Conservation (phyloP, 2,113 vertebrate genomes). For the Cnemophilus loriae region DNA sequence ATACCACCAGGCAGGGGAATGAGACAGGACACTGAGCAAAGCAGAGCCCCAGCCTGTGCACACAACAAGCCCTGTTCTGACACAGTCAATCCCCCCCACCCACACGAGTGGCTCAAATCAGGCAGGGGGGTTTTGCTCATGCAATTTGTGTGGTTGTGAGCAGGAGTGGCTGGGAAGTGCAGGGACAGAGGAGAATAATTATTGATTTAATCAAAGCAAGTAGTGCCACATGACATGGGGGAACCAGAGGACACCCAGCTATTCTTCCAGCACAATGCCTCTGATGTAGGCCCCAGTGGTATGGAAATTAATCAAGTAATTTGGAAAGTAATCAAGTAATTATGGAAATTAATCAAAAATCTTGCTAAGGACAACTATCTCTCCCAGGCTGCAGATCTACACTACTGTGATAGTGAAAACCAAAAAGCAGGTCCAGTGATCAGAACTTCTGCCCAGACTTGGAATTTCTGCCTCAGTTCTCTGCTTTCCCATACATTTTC, state of each 20-base stretch:
- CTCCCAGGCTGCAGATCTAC: not conserved
- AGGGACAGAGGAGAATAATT: not conserved
- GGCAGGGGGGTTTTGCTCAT: not conserved
- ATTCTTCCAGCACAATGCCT: not conserved
- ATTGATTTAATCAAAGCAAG: not conserved
- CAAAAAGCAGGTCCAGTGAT: not conserved
- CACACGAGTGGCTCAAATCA: not conserved
- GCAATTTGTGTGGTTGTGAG: not conserved
- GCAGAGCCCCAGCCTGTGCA: not conserved
- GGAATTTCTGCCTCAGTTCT: not conserved
- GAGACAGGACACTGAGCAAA: not conserved
- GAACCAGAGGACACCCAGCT: not conserved
- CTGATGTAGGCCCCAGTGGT: not conserved
- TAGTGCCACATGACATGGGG: not conserved
- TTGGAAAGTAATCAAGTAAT: not conserved
- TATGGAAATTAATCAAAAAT: not conserved
- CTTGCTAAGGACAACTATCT: not conserved
- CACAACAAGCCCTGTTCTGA: not conserved
- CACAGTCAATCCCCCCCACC: not conserved
- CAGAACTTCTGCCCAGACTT: not conserved
- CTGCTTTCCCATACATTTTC: not conserved
- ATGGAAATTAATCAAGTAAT: not conserved
- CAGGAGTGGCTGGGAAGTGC: not conserved
- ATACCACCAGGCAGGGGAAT: not conserved
- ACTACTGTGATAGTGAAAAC: not conserved